These are phyloP conservation scores for Acanthosoma haemorrhoidale DNA, from an alignment of 2,888 invertebrate species.

Conservation along the genomic window DNA sequence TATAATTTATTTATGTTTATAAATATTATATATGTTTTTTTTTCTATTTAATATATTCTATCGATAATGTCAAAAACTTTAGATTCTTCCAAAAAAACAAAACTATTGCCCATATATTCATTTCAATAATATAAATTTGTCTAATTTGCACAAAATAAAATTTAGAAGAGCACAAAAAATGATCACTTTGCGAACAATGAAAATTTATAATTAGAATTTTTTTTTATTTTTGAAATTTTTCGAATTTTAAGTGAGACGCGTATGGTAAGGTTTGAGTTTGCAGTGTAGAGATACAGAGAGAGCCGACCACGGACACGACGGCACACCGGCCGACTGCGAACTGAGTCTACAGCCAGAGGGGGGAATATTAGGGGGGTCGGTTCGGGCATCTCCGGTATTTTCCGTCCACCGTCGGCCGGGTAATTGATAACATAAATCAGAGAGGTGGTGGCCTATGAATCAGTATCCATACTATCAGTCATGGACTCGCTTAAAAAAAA, in stretches of 20 bases:
- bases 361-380: neutral
- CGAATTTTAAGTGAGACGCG: neutral
- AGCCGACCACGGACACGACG: slow-evolving; percentile 23
- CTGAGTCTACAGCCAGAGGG: neutral
- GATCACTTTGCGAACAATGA: neutral
- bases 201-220: neutral
- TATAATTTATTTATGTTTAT: slow-evolving; percentile 41
- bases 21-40: neutral
- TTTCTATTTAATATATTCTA: neutral
- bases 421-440: slow-evolving; percentile 12
- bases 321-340: slow-evolving; percentile 8
- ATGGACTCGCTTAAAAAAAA: too few relatives aligned
- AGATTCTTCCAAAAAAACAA: neutral
- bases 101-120: neutral
- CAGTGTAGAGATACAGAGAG: neutral
- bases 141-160: neutral
- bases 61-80: neutral
- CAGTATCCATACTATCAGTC: neutral
- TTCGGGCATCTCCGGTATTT: neutral
- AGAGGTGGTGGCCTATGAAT: neutral
- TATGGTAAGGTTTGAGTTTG: neutral
- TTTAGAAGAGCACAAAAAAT: neutral
- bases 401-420: neutral
- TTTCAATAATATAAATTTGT: neutral
- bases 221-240: neutral